A percentile compares a stretch with the other conserved stretches of the same genome.
Conservation (phyloP, 2,888 invertebrate species). For the Podotricha telesiphe region DNA sequence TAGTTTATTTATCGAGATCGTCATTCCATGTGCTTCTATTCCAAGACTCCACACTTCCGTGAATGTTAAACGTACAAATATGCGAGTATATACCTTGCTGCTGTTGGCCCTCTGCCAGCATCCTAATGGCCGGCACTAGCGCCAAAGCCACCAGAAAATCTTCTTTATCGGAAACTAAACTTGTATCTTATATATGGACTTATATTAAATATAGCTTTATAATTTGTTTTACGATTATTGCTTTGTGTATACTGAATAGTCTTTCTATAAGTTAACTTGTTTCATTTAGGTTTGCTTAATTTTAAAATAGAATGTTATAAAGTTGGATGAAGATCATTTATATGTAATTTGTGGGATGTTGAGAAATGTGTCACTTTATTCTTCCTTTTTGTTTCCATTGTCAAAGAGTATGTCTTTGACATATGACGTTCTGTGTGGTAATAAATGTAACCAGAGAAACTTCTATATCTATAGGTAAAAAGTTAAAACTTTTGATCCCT, state of each 20-base stretch:
- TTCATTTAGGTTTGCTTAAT: neutral
- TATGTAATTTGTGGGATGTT: too few species aligned
- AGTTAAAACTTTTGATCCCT: too few species aligned
- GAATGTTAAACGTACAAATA: constrained; percentile 80
- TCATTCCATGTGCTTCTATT: constrained; percentile 74
- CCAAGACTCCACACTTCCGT: constrained; percentile 78
- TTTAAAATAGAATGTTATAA: too few species aligned
- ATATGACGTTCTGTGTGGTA: too few species aligned
- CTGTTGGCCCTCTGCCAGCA: constrained; percentile 70
- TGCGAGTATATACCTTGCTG: constrained; percentile 68
- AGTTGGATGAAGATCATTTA: too few species aligned
- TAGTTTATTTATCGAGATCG: constrained; percentile 49
- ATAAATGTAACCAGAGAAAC: too few species aligned
- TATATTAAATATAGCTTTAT: constrained; percentile 50
- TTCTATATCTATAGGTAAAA: too few species aligned
- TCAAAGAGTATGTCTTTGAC: too few species aligned
- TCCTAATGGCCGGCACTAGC: constrained; percentile 76
- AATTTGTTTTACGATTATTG: constrained; percentile 29
- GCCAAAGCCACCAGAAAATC: constrained; percentile 74
- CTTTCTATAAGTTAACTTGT: neutral
- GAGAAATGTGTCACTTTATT: too few species aligned
- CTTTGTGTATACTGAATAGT: neutral
- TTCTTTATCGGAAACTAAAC: constrained; percentile 73
- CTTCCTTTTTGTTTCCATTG: too few species aligned
- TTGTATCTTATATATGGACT: constrained; percentile 66